Base-by-base conservation (phyloP, 1,140 invertebrate species). In the Lerema accius region DNA sequence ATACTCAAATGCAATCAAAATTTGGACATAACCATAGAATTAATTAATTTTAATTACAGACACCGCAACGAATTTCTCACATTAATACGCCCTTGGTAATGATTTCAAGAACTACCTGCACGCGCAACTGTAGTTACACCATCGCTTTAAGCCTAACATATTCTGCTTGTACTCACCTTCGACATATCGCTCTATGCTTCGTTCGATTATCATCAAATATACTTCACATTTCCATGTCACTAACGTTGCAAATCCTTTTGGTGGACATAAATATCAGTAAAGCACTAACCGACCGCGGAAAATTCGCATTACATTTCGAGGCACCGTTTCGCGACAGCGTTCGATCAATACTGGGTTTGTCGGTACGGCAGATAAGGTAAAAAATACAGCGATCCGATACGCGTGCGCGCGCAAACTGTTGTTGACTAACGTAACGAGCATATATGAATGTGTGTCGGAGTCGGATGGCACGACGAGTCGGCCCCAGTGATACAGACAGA, bases 281-380 rank as follows among this genome's bases (percentile, higher is more conserved):
- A 67, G 64, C 71, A 83, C 71, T 78, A 64, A 46, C 73, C 63
- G 71, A 70, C 55, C 73, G 75, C 78, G 73, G 70, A 80, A 70
- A 76, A 73, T 73, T 78, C 69, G 75, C 76, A 72, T 80, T 71
- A 74, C 82, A 86, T 86, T 81, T 81, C 73, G 69, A 85, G 72
- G 74, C 86, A 75, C 83, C 81, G 75, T 85, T 78, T 76, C 82
- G 71, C 78, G 82, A 79, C 80, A 77, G 69, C 82, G 80, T 83
- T 76, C 86, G 86, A 89, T 89, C 86, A 89, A 89, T 89, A 89
- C 86, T 89, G 82, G 71, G 64, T 73, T 67, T 73, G 76, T 82
- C 73, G 78, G 65, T 72, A 72, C 78, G 78, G 84, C 73, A 78
- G 73, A 82, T 83, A 85, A 80, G 71, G 81, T 78, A 82, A 86